phyloP scores from a whole-genome alignment of 2,113 vertebrate species.

The Hyperoodon ampullatus region DNA sequence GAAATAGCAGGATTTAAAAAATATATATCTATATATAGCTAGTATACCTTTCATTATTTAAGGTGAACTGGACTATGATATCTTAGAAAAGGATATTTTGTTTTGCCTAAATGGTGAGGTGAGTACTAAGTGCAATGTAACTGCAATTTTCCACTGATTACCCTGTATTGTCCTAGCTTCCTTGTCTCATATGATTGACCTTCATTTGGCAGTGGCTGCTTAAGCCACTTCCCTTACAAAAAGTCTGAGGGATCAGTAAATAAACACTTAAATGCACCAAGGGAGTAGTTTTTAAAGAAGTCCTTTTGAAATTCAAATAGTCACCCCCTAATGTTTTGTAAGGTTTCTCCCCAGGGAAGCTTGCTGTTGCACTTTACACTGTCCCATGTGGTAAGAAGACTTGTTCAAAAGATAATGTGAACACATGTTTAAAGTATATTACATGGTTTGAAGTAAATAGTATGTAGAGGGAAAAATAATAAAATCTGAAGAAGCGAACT shows the following conservation, averaged over 20 bases:
- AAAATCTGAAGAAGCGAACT: background rate
- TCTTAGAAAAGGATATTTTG: background rate
- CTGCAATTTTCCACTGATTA: background rate
- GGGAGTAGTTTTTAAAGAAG: background rate
- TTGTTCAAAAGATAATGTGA: constrained; percentile 17
- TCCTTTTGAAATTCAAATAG: constrained; percentile 44
- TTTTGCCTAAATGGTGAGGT: background rate
- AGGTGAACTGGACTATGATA: background rate
- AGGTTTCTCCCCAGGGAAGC: background rate
- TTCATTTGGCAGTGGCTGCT: constrained; percentile 10
- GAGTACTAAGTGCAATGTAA: background rate
- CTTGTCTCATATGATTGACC: background rate
- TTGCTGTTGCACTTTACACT: background rate
- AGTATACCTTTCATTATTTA: background rate
- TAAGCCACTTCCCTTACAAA: constrained; percentile 34
- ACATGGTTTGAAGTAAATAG: constrained; percentile 20
- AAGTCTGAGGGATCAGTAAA: constrained; percentile 40
- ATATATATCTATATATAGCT: background rate
- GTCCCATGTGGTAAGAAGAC: background rate
- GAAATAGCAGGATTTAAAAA: background rate
- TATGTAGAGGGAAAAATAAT: background rate
- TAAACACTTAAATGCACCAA: constrained; percentile 13
- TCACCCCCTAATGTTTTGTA: background rate
- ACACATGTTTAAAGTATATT: background rate
- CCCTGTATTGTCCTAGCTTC: background rate